Evolutionary conservation across 2,888 invertebrate genomes (phyloP), one percentile per base, ranked within the genome.

Genomic region (Diplolepis rosae): DNA sequence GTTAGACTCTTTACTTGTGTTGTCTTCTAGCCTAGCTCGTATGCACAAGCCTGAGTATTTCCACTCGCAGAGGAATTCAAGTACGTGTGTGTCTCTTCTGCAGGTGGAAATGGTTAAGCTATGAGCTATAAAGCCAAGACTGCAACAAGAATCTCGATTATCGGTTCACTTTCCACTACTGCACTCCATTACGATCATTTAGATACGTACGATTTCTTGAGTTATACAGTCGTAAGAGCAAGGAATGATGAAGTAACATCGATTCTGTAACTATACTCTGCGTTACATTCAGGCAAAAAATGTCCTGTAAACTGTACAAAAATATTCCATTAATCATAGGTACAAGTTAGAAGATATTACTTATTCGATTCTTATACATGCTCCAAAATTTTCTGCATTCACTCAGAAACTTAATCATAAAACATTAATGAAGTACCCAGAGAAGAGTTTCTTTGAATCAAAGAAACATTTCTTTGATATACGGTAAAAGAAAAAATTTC

Each of bases 81-180:
- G 22, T 22, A 39, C 18, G 22, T 24, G 22, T 22, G 22, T 48
- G 22, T 39, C 24, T 35, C n/a, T 18, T 39, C n/a, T 61, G 22
- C 32, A 42, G 24, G 61, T 42, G 39, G 39, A n/a, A 24, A 61
- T 39, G 22, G 39, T 39, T 13, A 6, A 32, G 30, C 22, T 6
- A 39, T 39, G n/a, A 5, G n/a, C 2, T 15, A 42, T 15, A 15
- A 15, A 42, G 42, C 6, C 15, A 15, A 32, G 13, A 35, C 56
- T 61, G 13, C 22, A 35, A 22, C 32, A 35, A 54, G 54, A 54
- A 32, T 32, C 54, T 54, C 61, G 24, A 61, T 7, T n/a, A 61
- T 61, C 28, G 28, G 52, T 52, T 52, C 61, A 61, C 61, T 61
- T 61, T 61, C 61, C 39, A 61, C 61, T 42, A 42, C 39, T 61